Conservation (phyloP, 2,888 invertebrate genomes). For the Linyphia triangularis region DNA sequence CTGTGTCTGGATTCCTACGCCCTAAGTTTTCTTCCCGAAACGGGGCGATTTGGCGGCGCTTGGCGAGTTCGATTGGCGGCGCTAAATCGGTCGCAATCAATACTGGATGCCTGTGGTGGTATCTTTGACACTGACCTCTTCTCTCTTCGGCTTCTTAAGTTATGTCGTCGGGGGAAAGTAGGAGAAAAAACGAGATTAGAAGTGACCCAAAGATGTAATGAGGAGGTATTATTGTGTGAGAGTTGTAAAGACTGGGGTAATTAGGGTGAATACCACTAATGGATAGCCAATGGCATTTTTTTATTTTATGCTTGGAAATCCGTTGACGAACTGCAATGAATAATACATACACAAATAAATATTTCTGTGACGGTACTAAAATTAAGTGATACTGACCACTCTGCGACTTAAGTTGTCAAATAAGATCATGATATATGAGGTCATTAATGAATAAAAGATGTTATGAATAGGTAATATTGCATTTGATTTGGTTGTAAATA, state of each 20-base stretch:
- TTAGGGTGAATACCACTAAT: neutral
- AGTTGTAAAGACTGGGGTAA: neutral
- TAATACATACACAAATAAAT: no score
- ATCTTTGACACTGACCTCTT: neutral
- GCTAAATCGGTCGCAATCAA: constrained; percentile 53
- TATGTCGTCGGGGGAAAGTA: neutral
- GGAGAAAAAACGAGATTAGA: neutral
- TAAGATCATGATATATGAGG: no score
- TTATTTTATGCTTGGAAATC: no score
- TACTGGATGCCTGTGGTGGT: neutral
- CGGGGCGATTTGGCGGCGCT: constrained; percentile 42
- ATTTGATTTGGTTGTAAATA: no score
- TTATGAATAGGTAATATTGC: no score
- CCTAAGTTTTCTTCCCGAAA: constrained; percentile 66
- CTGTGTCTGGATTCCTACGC: neutral
- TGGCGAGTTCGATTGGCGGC: constrained; percentile 54
- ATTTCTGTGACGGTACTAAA: no score
- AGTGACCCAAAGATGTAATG: neutral
- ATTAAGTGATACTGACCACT: no score
- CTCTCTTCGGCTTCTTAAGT: neutral
- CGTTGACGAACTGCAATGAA: no score
- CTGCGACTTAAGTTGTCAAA: no score
- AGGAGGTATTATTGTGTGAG: neutral
- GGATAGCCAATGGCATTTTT: no score
- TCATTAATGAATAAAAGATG: no score